Conservation (phyloP, 2,797 vertebrate genomes). For the Urophycis tenuis region DNA sequence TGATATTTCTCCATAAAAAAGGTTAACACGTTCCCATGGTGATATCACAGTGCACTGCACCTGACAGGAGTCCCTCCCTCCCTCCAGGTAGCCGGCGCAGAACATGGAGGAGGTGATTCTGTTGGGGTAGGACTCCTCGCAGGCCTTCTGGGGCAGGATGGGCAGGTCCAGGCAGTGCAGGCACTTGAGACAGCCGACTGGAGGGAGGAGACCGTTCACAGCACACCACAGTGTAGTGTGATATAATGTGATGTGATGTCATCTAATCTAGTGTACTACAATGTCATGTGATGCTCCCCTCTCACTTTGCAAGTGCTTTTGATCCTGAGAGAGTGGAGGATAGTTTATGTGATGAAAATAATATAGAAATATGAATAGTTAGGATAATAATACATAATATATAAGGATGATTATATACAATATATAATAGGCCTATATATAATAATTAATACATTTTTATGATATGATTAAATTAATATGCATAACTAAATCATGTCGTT, state of each 20-base stretch:
- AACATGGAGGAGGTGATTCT: slow-evolving; percentile 61
- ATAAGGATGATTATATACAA: neutral
- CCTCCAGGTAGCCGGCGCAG: slow-evolving; percentile 54
- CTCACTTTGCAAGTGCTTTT: too few relatives aligned
- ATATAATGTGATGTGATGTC: too few relatives aligned
- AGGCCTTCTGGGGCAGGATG: slow-evolving; percentile 37
- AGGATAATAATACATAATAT: neutral
- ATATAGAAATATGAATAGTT: neutral
- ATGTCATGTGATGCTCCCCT: neutral
- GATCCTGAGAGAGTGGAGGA: too few relatives aligned
- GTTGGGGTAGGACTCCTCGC: slow-evolving; percentile 37
- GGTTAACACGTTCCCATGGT: neutral
- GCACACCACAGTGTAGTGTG: too few relatives aligned
- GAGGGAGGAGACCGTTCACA: neutral
- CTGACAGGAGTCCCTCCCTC: slow-evolving; percentile 58
- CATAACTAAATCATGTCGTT: too few relatives aligned
- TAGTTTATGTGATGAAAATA: neutral
- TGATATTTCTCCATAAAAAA: neutral
- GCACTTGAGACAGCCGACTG: slow-evolving; percentile 31
- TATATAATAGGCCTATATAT: neutral
- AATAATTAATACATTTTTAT: neutral
- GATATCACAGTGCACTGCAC: slow-evolving; percentile 18
- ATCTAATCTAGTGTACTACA: neutral
- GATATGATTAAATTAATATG: too few relatives aligned
- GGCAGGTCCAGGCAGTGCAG: slow-evolving; percentile 50